Conservation (phyloP, 1,140 invertebrate genomes). For the Zaprionus nigranus region DNA sequence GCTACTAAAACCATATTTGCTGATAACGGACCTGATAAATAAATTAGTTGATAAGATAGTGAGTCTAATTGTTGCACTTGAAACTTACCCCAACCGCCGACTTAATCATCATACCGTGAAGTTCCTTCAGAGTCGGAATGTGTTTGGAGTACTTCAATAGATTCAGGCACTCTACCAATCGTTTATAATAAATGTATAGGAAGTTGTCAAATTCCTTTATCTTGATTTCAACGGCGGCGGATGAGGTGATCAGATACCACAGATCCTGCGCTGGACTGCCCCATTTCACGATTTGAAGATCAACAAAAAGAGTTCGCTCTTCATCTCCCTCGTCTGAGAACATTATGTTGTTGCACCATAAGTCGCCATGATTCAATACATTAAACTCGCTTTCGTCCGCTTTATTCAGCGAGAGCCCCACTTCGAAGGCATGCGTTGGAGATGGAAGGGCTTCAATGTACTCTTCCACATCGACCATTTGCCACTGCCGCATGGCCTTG, state of each 20-base stretch:
- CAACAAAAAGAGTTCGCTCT: constrained; percentile 69
- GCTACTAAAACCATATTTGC: constrained; percentile 33
- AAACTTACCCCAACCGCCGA: constrained; percentile 60
- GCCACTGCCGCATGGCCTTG: constrained; percentile 59
- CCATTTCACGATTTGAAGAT: constrained; percentile 65
- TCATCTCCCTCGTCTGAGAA: constrained; percentile 56
- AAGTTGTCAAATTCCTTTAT: constrained; percentile 68
- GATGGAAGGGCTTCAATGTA: constrained; percentile 35
- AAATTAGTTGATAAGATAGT: background rate
- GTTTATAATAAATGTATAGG: constrained; percentile 66
- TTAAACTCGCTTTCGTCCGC: constrained; percentile 85
- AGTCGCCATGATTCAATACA: constrained; percentile 88
- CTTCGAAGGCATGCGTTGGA: constrained; percentile 30
- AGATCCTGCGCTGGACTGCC: constrained; percentile 71
- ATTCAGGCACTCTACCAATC: constrained; percentile 66
- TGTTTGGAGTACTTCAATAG: constrained; percentile 51
- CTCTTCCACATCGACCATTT: constrained; percentile 50
- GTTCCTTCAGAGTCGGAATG: constrained; percentile 48
- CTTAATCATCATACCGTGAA: constrained; percentile 59
- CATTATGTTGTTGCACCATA: constrained; percentile 84
- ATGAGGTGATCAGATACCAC: constrained; percentile 69
- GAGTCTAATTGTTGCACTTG: background rate
- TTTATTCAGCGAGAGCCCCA: constrained; percentile 29
- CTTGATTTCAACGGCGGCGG: constrained; percentile 59
- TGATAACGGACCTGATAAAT: constrained; percentile 36